Base-by-base conservation (phyloP, 2,888 invertebrate genomes). In the Eupithecia pulchellata region DNA sequence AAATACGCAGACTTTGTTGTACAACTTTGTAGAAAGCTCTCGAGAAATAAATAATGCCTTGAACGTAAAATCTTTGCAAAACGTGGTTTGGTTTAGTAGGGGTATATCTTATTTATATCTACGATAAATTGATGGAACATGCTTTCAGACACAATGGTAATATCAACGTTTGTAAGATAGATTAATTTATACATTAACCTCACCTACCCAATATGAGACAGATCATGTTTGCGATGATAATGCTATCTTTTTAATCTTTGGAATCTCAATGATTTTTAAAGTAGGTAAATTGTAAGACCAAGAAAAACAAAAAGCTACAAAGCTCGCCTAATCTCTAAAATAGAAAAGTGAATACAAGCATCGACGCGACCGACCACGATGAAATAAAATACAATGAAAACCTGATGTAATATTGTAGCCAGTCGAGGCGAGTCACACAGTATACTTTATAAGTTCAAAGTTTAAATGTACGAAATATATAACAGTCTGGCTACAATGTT, bases 11-110 rank as follows among this genome's bases (percentile, higher is more conserved):
- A 74, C 75, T 72, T 73, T 71, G 72, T 68, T 70, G 65, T 64
- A 42, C 69, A 74, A 77, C 73, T 76, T 77, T 69, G 68, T 60
- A 69, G 74, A n/a, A 57, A 63, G 66, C 67, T 74, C 68, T 72
- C 52, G 36, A n/a, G 66, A 68, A 68, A 68, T 68, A 71, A 71
- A 68, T 67, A 70, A 68, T 72, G 63, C 69, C 66, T 39, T 64
- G 60, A 60, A 52, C 63, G 30, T 66, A 36, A 66, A 66, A 72
- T 64, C 66, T 69, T 72, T 61, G 29, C 52, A n/a, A 39, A 66
- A 58, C 29, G 32, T 58, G 62, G 61, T 66, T 66, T 57, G 20
- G 29, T 25, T 55, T 52, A 14, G 13, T 25, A 36, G 52, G 20
- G 13, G 20, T 65, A 57, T 66, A 39, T 65, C 25, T 47, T 47